Evolutionary conservation across 1,140 invertebrate genomes (phyloP), one percentile per base, ranked within the genome.

Genomic region (Apolygus lucorum): DNA sequence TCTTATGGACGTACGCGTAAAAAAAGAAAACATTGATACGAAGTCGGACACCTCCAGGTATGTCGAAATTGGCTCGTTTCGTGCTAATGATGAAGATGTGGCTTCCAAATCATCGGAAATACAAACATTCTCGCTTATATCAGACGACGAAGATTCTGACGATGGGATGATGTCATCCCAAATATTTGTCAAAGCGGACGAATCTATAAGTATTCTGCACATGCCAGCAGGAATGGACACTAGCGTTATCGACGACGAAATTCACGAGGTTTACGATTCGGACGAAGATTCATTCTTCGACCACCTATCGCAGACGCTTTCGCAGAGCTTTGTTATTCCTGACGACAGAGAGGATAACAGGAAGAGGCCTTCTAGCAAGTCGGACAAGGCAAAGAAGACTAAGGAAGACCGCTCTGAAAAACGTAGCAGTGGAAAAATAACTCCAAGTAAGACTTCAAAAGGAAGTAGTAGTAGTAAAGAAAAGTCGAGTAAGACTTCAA

Each of bases 261-360:
- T 49, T 11, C 34, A 11, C 34, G 34, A 49, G 17, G 22, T 59
- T 4, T 59, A 17, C 22, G 54, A 59, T 24, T 59, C 54, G 22
- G 63, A 65, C 25, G 63, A 65, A 27, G 25, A 34, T 2, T 65
- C 63, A 22, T 65, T 65, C 24, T 65, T 65, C 22, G 14, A 65
- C 63, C 14, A 26, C 22, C 28, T 65, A 13, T 65, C 63, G 2
- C 63, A 65, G 22, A 65, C 8, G 11, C 24, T 28, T 14, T 28
- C 26, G 2, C 26, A 65, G 24, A 65, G 63, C 24, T 22, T 21
- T 21, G 8, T 21, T 22, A 8, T 21, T 4, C n/a, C n/a, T 8
- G 59, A 63, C 4, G 26, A 26, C 34, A 4, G 4, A 4, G 4
- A 42, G 4, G 34, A 42, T 8, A 42, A 42, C 34, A 17, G 17